Base-by-base conservation (phyloP, 2,888 invertebrate genomes). In the Coenonympha glycerion region DNA sequence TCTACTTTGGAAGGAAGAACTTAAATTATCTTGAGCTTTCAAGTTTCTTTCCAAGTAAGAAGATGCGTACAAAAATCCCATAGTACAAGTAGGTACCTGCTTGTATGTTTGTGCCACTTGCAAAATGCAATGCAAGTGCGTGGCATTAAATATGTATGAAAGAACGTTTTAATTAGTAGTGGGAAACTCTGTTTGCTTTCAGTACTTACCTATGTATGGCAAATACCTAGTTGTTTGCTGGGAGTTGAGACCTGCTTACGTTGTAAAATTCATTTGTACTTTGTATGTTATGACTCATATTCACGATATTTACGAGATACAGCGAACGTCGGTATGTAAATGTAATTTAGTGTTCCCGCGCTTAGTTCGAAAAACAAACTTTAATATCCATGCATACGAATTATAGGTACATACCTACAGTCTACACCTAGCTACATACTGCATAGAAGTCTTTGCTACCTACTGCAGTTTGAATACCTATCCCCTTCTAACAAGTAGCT, bases 141-240 rank as follows among this genome's bases (percentile, higher is more conserved):
- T 50, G 53, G 48, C 55, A 58, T 62, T 63, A 53, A 59, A 55
- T 56, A 55, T 49, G 49, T 39, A 61, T 63, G 60, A 51, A 56
- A 59, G 59, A 56, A 40, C 56, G 62, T 63, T 62, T 49, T 59
- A 60, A 64, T 62, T 57, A 59, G 53, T 55, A 48, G 28, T 45
- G 39, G 44, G 56, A 53, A 50, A 40, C 46, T 50, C 59, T 53
- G 56, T 65, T 68, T 65, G 63, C 60, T n/a, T n/a, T n/a, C n/a
- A n/a, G n/a, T n/a, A n/a, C n/a, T n/a, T n/a, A n/a, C n/a, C n/a
- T 63, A 68, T 65, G 59, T 50, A 52, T 57, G 60, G 57, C 57
- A 51, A 49, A 56, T 56, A 57, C 56, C 31, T 57, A n/a, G n/a
- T n/a, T 61, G 28, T 36, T 50, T 33, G 30, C 13, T 30, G 30